Percentiles rank a stretch among this genome's conserved stretches.
phyloP scores from a whole-genome alignment of 2,113 vertebrate genomes.

The Motacilla tschutschensis region DNA sequence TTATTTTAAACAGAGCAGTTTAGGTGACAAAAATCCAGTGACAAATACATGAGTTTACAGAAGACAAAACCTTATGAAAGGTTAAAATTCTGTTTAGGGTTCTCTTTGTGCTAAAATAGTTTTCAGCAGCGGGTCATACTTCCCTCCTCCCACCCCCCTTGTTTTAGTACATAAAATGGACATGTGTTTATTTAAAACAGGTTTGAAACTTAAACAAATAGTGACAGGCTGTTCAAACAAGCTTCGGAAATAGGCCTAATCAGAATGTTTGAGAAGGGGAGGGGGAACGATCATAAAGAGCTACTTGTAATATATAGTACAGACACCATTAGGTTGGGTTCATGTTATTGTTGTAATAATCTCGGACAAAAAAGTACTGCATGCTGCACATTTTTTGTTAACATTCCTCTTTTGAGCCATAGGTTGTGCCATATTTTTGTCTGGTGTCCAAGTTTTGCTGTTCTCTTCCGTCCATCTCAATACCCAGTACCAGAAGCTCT shows the following conservation, averaged over 20 bases:
- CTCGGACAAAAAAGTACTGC: background rate
- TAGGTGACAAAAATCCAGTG: slow-evolving; percentile 34
- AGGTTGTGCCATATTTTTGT: background rate
- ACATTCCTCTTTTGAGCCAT: background rate
- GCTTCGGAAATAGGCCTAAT: slow-evolving; percentile 75
- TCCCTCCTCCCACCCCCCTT: slow-evolving; percentile 15
- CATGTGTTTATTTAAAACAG: slow-evolving; percentile 76
- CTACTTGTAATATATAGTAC: slow-evolving; percentile 57
- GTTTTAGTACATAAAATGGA: slow-evolving; percentile 73
- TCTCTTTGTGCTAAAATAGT: slow-evolving; percentile 42
- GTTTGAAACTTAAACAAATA: slow-evolving; percentile 78
- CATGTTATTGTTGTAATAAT: slow-evolving; percentile 40
- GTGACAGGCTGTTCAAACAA: slow-evolving; percentile 79
- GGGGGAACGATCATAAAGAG: slow-evolving; percentile 50
- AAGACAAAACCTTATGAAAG: slow-evolving; percentile 14
- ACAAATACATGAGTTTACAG: slow-evolving; percentile 11
- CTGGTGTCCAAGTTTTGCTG: background rate
- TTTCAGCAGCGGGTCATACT: background rate
- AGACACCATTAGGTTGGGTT: slow-evolving; percentile 34
- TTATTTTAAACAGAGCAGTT: slow-evolving; percentile 7
- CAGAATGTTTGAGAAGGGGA: slow-evolving; percentile 74
- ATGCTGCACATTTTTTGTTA: slow-evolving; percentile 10
- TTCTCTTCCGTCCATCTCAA: background rate
- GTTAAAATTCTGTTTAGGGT: slow-evolving; percentile 1
- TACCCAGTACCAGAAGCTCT: background rate